Base-by-base conservation (phyloP, 2,888 invertebrate genomes). In the Noctuana brunneofusca region DNA sequence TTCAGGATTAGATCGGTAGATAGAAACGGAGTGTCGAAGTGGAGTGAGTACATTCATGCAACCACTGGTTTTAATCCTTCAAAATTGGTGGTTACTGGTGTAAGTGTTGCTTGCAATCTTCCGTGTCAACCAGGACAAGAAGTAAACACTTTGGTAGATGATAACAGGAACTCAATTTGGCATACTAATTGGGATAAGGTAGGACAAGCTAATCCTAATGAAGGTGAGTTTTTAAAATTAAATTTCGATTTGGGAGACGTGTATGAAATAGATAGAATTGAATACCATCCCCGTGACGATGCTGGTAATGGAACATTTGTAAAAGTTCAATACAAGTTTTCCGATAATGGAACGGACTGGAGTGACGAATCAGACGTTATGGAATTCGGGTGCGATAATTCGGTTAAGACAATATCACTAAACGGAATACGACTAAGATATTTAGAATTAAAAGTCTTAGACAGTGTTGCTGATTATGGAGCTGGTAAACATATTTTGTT, bases 301-400 rank as follows among this genome's bases (percentile, higher is more conserved):
- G 86, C 79, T 1, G 84, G 86, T 0, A 87, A 86, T 65, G 88
- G 89, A 0, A 88, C 84, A 3, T 75, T 89, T 50, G 64, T 83
- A 18, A 70, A 76, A 62, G 43, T 86, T 0, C 75, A 82, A 66
- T 86, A 85, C 65, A 78, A 74, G 58, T 69, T 70, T 65, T 87
- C 87, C 0, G 52, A 59, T 1, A 79, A 88, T 57, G 79, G 76
- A 9, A 66, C 67, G 14, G 54, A 68, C 8, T 89, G 87, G 89
- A 81, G 74, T 64, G 54, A 69, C 0, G 63, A 72, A 48, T 80
- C 83, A 5, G 72, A 76, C 9, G 65, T 68, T 9, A 69, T 82
- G 2, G 35, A 62, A 14, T 87, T 84, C 75, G 66, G 71, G 11
- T 52, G 64, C 0, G 76, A 87, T 60, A 71, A 75, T 30, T 69